Conservation (phyloP, 2,888 invertebrate genomes). For the Rhaphigaster nebulosa region DNA sequence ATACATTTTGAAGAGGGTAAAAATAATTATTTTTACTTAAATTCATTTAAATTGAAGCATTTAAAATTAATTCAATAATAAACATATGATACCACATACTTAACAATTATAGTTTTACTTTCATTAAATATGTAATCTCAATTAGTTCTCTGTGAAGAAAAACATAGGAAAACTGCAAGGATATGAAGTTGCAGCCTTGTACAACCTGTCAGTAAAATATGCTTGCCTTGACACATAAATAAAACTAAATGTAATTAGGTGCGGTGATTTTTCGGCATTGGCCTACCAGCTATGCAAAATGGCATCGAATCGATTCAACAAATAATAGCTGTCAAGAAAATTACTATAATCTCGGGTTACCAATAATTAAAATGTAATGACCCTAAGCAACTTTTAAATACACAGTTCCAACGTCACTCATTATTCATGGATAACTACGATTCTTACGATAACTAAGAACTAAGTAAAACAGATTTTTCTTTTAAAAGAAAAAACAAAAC, state of each 20-base stretch:
- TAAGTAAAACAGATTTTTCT: too few relatives aligned
- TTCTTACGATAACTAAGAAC: too few relatives aligned
- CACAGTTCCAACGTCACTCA: neutral
- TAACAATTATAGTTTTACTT: neutral
- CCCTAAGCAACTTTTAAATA: neutral
- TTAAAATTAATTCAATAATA: too few relatives aligned
- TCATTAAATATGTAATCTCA: neutral
- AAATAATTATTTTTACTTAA: too few relatives aligned
- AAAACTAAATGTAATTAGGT: conserved; percentile 29
- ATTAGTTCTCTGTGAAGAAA: neutral
- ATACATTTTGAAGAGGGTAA: too few relatives aligned
- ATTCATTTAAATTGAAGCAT: too few relatives aligned
- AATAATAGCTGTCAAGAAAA: neutral
- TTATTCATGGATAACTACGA: neutral
- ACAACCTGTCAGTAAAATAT: conserved; percentile 18
- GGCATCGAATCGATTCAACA: neutral
- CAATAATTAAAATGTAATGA: neutral
- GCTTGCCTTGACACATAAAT: conserved; percentile 40
- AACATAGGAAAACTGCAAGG: neutral
- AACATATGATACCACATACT: too few relatives aligned
- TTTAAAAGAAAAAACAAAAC: too few relatives aligned
- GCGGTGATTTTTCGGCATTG: conserved; percentile 21
- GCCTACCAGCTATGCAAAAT: neutral
- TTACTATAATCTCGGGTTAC: neutral
- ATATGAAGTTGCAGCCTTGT: neutral